Conservation (phyloP, 2,797 vertebrate genomes). For the Clarias fuscus region DNA sequence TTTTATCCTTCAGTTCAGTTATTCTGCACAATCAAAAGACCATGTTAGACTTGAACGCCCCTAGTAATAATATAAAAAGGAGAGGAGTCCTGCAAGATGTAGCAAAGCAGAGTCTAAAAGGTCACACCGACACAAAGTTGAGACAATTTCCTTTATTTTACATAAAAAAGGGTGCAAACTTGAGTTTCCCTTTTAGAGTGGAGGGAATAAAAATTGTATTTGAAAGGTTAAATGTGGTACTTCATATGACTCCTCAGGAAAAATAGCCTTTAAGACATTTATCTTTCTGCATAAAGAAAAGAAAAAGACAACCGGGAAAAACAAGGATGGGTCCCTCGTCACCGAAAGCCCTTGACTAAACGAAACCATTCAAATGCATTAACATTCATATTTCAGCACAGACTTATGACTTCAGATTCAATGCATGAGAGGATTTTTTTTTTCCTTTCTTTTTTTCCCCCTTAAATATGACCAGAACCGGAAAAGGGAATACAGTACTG, state of each 20-base stretch:
- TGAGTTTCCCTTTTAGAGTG: slow-evolving; percentile 80
- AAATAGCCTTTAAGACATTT: slow-evolving; percentile 69
- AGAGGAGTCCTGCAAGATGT: not conserved
- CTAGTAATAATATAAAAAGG: no score
- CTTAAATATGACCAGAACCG: slow-evolving; percentile 61
- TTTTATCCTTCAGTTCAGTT: no score
- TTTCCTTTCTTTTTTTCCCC: slow-evolving; percentile 61
- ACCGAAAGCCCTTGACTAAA: slow-evolving; percentile 76
- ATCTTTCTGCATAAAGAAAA: slow-evolving; percentile 72
- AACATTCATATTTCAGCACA: slow-evolving; percentile 84
- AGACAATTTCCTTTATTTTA: slow-evolving; percentile 89
- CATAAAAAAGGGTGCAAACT: slow-evolving; percentile 94
- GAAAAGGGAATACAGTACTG: slow-evolving; percentile 70
- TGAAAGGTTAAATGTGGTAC: slow-evolving; percentile 74
- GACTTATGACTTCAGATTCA: slow-evolving; percentile 75
- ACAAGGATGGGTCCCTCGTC: slow-evolving; percentile 69
- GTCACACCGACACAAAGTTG: slow-evolving; percentile 56
- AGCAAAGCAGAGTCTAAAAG: not conserved
- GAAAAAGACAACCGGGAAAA: slow-evolving; percentile 49
- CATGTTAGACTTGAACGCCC: no score
- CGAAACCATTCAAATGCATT: slow-evolving; percentile 78
- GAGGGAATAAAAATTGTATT: slow-evolving; percentile 83
- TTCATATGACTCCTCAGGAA: slow-evolving; percentile 69
- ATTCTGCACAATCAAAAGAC: no score
- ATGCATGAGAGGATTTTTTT: slow-evolving; percentile 63